Evolutionary conservation across 1,140 invertebrate species (phyloP).

Genomic region (Drosophila novamexicana): DNA sequence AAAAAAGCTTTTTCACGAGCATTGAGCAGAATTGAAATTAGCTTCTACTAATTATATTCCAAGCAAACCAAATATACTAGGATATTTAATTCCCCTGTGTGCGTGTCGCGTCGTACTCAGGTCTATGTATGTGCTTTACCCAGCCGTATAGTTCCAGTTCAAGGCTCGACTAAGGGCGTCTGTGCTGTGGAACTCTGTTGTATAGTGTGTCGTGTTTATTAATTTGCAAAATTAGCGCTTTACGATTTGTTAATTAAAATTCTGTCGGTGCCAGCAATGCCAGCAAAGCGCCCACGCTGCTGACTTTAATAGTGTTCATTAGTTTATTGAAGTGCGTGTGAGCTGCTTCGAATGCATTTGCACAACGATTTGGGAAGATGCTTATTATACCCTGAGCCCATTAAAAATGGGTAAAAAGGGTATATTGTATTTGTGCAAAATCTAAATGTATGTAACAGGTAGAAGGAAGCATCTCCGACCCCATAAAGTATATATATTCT

Average conservation of each 20-base stretch:
- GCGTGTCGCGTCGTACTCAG: conserved; percentile 38
- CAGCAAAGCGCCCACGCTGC: conserved; percentile 24
- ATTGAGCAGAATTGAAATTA: conserved; percentile 61
- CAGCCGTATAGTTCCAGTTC: not conserved
- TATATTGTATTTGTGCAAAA: no score
- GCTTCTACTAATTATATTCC: conserved; percentile 75
- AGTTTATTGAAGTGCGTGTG: conserved; percentile 64
- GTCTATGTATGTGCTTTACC: not conserved
- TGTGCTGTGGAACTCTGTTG: conserved; percentile 7
- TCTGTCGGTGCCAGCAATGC: conserved; percentile 50
- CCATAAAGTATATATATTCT: no score
- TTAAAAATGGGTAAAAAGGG: no score
- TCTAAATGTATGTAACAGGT: no score
- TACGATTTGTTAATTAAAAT: conserved; percentile 79
- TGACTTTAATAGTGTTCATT: conserved; percentile 72
- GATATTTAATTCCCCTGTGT: conserved; percentile 54
- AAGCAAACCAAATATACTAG: conserved; percentile 19
- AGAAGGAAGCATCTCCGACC: no score
- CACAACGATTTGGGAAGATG: conserved; percentile 30
- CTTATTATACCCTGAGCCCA: not conserved
- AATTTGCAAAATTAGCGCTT: conserved; percentile 79
- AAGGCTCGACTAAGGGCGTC: not conserved
- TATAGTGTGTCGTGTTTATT: conserved; percentile 52
- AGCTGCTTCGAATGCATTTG: conserved; percentile 33
- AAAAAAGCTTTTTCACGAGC: not conserved